Base-by-base conservation (phyloP, 2,113 vertebrate species). In the Columba livia region DNA sequence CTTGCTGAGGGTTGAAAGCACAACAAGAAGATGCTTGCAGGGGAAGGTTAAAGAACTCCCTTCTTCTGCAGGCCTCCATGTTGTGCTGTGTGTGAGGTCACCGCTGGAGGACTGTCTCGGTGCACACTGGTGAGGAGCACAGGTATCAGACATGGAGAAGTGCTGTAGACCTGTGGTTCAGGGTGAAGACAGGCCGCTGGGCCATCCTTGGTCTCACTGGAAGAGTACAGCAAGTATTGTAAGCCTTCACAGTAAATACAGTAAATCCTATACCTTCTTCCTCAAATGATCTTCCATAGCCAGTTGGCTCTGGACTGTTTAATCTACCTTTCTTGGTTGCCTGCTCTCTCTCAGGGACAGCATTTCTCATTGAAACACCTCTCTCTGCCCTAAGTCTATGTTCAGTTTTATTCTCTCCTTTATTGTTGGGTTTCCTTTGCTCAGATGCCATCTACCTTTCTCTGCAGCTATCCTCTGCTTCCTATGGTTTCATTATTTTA, bases 41-140 rank as follows among this genome's bases (percentile, higher is more conserved):
- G 54, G 58, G 48, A 78, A 82, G 70, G 66, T 93, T 97, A 85
- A 94, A 97, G 88, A 66, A 11, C 65, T 96, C 74, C 96, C 94
- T 97, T 97, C 57, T 97, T 96, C 94, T 93, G 90, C 96, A 97
- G 96, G 96, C 93, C 54, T 97, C 96, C 85, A 85, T 97, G 88
- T 31, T 97, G 94, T 96, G 96, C 91, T 97, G 94, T n/a, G 89
- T 95, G 71, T 95, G 96, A 97, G 58, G 78, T 48, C 92, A 88
- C 86, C 57, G 78, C 94, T 92, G 95, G 92, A 97, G 83, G 79
- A 79, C 47, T 51, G n/a, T 40, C 87, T 61, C 14, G 8, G 85
- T 84, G 89, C 83, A 32, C 34, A 2, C 44, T 44, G 83, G 48
- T 91, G 92, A 95, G 79, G 13, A 94, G 88, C 88, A 79, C 92